These are phyloP conservation scores for Discoglossus pictus DNA, from an alignment of 2,797 vertebrate genomes.

Conservation along the genomic window DNA sequence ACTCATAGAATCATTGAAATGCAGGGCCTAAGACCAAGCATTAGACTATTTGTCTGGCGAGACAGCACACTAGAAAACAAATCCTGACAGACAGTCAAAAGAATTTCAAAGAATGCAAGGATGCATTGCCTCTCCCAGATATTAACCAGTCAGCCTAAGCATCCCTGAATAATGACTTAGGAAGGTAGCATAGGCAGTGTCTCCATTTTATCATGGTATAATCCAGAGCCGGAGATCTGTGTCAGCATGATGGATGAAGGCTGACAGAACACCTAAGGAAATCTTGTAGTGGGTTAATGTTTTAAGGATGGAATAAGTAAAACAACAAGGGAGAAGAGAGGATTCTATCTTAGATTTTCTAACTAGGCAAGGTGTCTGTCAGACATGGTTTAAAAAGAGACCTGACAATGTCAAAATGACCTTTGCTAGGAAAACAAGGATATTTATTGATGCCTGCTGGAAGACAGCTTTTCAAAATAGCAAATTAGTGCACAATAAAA, in stretches of 20 bases:
- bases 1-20: constrained; percentile 5
- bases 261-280: constrained; percentile 34
- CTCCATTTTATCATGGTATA: constrained; percentile 18
- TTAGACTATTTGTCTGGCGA: neutral
- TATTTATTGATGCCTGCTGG: constrained; percentile 8
- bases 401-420: constrained; percentile 34
- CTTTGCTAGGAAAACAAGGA: constrained; percentile 39
- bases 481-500: neutral
- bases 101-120: constrained; percentile 41
- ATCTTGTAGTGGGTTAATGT: constrained; percentile 41
- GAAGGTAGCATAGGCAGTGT: constrained; percentile 27
- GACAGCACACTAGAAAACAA: constrained; percentile 7
- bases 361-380: constrained; percentile 44
- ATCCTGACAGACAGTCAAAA: constrained; percentile 41
- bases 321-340: constrained; percentile 17
- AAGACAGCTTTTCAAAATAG: constrained; percentile 11
- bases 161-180: constrained; percentile 32
- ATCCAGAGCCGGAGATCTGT: constrained; percentile 21
- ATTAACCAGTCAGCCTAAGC: constrained; percentile 29
- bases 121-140: constrained; percentile 8
- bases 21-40: neutral
- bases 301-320: constrained; percentile 31
- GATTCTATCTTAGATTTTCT: constrained; percentile 46
- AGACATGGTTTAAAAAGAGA: constrained; percentile 43
- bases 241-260: constrained; percentile 44